Evolutionary conservation across 2,797 vertebrate genomes (phyloP), one percentile per base, ranked within the genome.

Genomic region (Pangasius larnaudii): DNA sequence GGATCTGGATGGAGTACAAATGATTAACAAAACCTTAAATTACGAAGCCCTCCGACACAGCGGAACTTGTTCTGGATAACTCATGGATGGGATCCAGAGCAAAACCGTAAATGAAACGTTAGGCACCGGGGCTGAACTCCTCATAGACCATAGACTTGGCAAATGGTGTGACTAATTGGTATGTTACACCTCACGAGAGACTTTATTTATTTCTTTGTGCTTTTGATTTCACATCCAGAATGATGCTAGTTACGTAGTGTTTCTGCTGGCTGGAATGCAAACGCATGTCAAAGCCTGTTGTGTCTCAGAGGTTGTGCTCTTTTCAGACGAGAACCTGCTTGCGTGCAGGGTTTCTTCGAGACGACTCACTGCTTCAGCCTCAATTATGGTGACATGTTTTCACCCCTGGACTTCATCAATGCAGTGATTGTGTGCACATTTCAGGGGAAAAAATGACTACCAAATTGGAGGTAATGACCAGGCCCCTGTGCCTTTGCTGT

Each of bases 331-430:
- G 87, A 86, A 89, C 74, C 88, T 87, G 86, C 56, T 19, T 85
- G 65, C 77, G 56, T 88, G 71, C 67, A 69, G 79, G 59, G 71
- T 85, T 84, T 84, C 79, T 84, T 49, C 51, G 72, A 87, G 88
- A 87, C 72, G 69, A 46, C 69, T 85, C 83, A 87, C 90, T 75
- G 85, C 92, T 92, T 87, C 91, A 92, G 89, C 85, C 89, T 90
- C 88, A 86, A 79, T 91, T 89, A 92, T 90, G 58, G 90, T 93
- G 93, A 93, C 87, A 90, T 42, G 94, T 93, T 92, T 91, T 89
- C 89, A 91, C 91, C 88, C 84, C 75, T 90, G 90, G 77, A 75
- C 87, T 89, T 74, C 74, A 85, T 92, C 86, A 91, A 91, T 91
- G 85, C 69, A 22, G 53, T 74, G 77, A 85, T 88, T 90, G 88